Evolutionary conservation across 2,888 invertebrate genomes (phyloP).

Genomic region (Zhengitettix transpicula): DNA sequence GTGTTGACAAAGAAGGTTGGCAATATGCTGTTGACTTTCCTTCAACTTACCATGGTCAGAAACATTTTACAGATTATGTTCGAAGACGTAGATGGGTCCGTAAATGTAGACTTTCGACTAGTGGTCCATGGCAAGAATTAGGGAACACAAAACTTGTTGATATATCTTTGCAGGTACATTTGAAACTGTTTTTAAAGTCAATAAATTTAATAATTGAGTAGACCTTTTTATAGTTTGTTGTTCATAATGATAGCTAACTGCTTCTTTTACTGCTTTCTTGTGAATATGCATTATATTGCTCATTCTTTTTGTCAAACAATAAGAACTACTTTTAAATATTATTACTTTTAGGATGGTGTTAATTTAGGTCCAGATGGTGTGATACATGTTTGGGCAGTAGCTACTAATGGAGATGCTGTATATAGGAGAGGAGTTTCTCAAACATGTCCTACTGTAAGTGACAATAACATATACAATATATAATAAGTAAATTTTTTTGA

Average conservation of each 20-base stretch:
- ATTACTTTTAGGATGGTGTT: background rate
- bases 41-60: constrained; percentile 66
- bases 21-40: constrained; percentile 90
- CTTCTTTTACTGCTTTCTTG: no score
- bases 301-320: no score
- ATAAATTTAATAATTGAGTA: no score
- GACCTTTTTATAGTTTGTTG: background rate
- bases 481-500: no score
- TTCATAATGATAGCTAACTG: background rate
- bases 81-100: constrained; percentile 70
- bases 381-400: constrained; percentile 68
- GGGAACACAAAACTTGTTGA: constrained; percentile 75
- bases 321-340: no score
- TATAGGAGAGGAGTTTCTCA: constrained; percentile 61
- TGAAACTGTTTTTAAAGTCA: no score
- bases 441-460: constrained; percentile 50
- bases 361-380: constrained; percentile 2
- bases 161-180: constrained; percentile 50
- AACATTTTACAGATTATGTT: constrained; percentile 78
- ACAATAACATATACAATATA: background rate
- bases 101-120: constrained; percentile 62
- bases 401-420: constrained; percentile 72
- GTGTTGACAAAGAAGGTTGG: constrained; percentile 85
- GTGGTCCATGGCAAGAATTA: constrained; percentile 76
- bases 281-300: background rate